These are phyloP conservation scores for Noctua fimbriata DNA, from an alignment of 2,888 invertebrate genomes.

Conservation along the genomic window DNA sequence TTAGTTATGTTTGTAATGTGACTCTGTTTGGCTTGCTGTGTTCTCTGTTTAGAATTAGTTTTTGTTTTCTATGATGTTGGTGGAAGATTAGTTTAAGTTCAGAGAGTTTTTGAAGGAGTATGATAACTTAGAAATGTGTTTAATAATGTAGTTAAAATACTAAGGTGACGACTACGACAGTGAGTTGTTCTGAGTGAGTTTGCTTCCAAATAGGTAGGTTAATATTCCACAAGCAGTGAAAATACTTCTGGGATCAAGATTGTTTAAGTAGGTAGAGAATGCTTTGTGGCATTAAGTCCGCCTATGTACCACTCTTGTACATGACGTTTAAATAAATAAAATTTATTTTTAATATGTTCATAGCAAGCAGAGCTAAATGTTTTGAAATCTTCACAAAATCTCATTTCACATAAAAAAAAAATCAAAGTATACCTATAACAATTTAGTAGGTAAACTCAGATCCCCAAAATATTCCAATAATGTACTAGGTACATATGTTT, in stretches of 20 bases:
- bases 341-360: not conserved
- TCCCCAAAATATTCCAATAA: not conserved
- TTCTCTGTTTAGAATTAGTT: slow-evolving; percentile 59
- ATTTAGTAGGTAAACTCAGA: not conserved
- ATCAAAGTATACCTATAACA: not conserved
- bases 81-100: slow-evolving; percentile 15
- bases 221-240: not conserved
- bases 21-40: slow-evolving; percentile 62
- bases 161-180: not conserved
- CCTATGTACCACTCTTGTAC: too few relatives aligned
- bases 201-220: not conserved
- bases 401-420: not conserved
- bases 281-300: too few relatives aligned
- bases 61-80: slow-evolving; percentile 40
- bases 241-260: not conserved
- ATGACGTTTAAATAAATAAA: too few relatives aligned
- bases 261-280: too few relatives aligned
- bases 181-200: not conserved
- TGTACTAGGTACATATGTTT: not conserved
- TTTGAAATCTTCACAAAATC: not conserved
- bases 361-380: not conserved
- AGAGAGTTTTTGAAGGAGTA: not conserved
- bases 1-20: slow-evolving; percentile 67
- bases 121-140: not conserved
- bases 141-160: not conserved